A percentile compares a stretch with the other conserved stretches of the same genome.
These are phyloP conservation scores for Propithecus perrieri DNA, from an alignment of 2,797 vertebrate species.

Conservation along the genomic window DNA sequence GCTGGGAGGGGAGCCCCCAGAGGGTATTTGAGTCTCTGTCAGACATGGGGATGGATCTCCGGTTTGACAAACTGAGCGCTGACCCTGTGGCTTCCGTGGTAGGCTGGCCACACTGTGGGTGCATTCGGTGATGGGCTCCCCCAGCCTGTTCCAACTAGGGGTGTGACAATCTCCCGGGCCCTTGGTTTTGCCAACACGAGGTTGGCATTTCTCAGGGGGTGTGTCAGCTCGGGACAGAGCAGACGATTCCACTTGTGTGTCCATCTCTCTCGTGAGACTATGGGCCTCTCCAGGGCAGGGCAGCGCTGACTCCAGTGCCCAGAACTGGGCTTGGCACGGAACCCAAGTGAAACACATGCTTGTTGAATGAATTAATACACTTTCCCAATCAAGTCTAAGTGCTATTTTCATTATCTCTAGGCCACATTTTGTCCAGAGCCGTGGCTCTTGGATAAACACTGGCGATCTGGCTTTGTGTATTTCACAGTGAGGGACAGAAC, in stretches of 20 bases:
- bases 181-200: not conserved
- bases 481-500: not conserved
- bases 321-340: not conserved
- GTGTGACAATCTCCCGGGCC: rapidly evolving
- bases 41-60: not conserved
- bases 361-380: slow-evolving; percentile 59
- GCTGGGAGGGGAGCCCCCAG: not conserved
- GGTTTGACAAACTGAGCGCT: not conserved
- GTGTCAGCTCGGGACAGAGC: not conserved
- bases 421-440: slow-evolving; percentile 36
- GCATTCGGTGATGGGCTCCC: rapidly evolving
- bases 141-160: rapidly evolving
- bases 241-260: not conserved
- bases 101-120: not conserved
- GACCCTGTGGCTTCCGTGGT: not conserved
- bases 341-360: not conserved
- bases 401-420: slow-evolving; percentile 43
- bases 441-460: slow-evolving; percentile 19
- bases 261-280: not conserved
- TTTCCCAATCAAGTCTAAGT: slow-evolving; percentile 51
- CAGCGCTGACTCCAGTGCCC: not conserved
- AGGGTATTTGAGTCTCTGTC: not conserved
- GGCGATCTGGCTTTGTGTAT: not conserved
- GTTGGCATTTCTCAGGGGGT: not conserved
- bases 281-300: not conserved